Conservation (phyloP, 2,113 vertebrate species). For the Protobothrops flavoviridis region DNA sequence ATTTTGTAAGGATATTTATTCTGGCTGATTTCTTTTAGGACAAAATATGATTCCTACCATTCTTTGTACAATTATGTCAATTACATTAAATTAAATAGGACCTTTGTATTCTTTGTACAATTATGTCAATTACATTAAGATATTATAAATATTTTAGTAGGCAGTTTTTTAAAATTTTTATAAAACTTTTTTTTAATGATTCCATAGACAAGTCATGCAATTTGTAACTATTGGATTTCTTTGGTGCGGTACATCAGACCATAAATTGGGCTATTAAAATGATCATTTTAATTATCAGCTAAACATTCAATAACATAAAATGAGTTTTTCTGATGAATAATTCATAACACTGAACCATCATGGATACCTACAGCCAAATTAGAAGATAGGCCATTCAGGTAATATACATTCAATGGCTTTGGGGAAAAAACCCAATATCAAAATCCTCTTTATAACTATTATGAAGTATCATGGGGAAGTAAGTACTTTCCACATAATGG, state of each 20-base stretch:
- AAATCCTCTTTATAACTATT: not conserved
- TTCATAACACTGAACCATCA: not conserved
- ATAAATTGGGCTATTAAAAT: not conserved
- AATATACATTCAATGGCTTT: not conserved
- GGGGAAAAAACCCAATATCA: not conserved
- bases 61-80: conserved; percentile 34
- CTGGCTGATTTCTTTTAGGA: conserved; percentile 15
- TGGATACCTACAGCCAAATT: not conserved
- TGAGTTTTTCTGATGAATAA: not conserved
- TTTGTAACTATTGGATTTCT: not conserved
- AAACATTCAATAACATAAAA: not conserved
- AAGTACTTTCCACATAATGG: not conserved
- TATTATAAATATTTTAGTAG: not conserved
- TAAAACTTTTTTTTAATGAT: conserved; percentile 9
- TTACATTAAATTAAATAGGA: not conserved
- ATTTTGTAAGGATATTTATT: conserved; percentile 38
- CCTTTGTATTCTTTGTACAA: conserved; percentile 31
- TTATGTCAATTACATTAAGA: conserved; percentile 21
- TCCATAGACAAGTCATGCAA: conserved; percentile 8
- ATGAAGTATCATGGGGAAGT: not conserved
- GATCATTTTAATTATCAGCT: not conserved
- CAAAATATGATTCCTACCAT: not conserved
- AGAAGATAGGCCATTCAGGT: not conserved
- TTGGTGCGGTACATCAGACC: not conserved
- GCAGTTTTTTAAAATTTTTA: not conserved